Percentiles rank a stretch among this genome's conserved stretches.
phyloP scores from a whole-genome alignment of 2,888 invertebrate genomes.

The Lissocephala sabroskyi region DNA sequence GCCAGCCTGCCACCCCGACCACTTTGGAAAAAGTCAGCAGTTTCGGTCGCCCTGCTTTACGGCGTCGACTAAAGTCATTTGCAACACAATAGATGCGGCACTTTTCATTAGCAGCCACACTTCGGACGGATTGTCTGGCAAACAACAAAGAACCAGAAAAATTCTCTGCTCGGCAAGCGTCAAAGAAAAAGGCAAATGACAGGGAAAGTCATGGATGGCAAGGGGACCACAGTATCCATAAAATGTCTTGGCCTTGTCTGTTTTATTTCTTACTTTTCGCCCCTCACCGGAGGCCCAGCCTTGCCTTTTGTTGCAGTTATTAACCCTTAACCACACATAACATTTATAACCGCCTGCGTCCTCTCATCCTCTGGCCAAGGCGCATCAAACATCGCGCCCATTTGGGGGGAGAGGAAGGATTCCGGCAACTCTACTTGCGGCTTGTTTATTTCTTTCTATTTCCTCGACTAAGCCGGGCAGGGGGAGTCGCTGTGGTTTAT shows the following conservation, averaged over 20 bases:
- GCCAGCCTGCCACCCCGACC: not conserved
- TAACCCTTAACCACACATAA: slow-evolving; percentile 70
- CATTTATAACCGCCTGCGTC: slow-evolving; percentile 57
- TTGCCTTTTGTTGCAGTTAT: slow-evolving; percentile 58
- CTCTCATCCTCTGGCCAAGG: too few species aligned
- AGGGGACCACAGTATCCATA: slow-evolving; percentile 29
- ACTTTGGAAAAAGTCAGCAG: too few species aligned
- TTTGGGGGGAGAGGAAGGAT: too few species aligned
- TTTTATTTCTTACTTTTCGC: slow-evolving; percentile 40
- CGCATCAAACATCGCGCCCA: too few species aligned
- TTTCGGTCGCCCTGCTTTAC: not conserved
- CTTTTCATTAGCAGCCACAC: slow-evolving; percentile 62
- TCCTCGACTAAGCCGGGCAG: too few species aligned
- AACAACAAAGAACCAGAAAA: not conserved
- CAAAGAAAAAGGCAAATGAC: not conserved
- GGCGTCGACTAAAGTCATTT: slow-evolving; percentile 16
- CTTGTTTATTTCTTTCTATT: not conserved
- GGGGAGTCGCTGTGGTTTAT: slow-evolving; percentile 57
- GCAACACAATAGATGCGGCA: slow-evolving; percentile 35
- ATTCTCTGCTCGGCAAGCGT: not conserved
- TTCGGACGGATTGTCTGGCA: slow-evolving; percentile 16
- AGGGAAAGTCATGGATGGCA: not conserved
- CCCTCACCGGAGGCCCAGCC: too few species aligned
- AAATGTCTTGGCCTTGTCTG: slow-evolving; percentile 44
- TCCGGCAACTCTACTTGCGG: not conserved